Conservation (phyloP, 2,888 invertebrate genomes). For the Argyresthia albistria region DNA sequence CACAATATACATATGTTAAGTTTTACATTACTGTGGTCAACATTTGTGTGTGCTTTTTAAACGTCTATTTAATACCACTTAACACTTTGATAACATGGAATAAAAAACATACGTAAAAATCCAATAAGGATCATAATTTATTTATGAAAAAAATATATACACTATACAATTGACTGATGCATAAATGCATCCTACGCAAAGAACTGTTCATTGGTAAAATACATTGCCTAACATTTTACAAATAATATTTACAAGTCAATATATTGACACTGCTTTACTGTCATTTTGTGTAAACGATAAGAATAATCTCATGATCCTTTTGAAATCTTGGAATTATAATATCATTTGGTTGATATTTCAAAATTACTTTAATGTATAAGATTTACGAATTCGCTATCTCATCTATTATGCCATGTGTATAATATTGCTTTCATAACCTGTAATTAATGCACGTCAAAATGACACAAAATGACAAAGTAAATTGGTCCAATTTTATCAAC, state of each 20-base stretch:
- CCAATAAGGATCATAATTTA: slow-evolving; percentile 69
- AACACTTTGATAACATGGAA: not conserved
- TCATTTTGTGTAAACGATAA: slow-evolving; percentile 26
- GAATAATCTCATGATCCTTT: slow-evolving; percentile 2
- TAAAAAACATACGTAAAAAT: slow-evolving; percentile 41
- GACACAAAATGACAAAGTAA: slow-evolving; percentile 5
- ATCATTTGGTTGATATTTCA: not conserved
- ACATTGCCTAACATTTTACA: slow-evolving; percentile 47
- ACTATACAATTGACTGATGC: slow-evolving; percentile 67
- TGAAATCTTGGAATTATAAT: not conserved
- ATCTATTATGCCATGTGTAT: not conserved
- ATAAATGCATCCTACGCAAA: slow-evolving; percentile 40
- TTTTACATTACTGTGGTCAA: no score
- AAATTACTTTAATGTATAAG: not conserved
- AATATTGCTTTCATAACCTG: slow-evolving; percentile 1
- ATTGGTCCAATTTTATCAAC: not conserved
- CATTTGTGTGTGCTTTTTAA: no score
- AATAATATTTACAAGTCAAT: slow-evolving; percentile 27
- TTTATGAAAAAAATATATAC: slow-evolving; percentile 64
- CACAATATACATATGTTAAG: no score
- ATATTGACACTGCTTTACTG: slow-evolving; percentile 22
- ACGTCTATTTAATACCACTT: no score
- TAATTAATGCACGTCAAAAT: no score
- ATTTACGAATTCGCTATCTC: not conserved
- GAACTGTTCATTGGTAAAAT: slow-evolving; percentile 48